Evolutionary conservation across 2,888 invertebrate species (phyloP).

Genomic region (Salpingus planirostris): DNA sequence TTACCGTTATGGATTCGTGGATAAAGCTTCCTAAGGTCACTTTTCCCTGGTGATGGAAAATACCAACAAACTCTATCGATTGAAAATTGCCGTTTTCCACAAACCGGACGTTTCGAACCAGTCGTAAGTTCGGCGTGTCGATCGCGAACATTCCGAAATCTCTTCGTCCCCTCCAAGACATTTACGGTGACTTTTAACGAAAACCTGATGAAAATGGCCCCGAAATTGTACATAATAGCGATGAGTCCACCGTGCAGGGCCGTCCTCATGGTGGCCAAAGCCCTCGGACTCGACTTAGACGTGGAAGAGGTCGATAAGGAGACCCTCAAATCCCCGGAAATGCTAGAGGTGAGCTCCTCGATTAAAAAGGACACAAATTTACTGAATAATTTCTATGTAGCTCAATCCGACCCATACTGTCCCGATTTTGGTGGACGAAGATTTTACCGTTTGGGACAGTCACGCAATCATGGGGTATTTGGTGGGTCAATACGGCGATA

Average conservation of each 20-base stretch:
- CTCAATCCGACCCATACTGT: conserved; percentile 50
- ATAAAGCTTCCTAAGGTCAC: too few relatives aligned
- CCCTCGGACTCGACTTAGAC: conserved; percentile 41
- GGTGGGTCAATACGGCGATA: conserved; percentile 32
- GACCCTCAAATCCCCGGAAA: conserved; percentile 36
- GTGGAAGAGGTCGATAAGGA: conserved; percentile 42
- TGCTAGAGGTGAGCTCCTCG: conserved; percentile 36
- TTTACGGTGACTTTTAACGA: too few relatives aligned
- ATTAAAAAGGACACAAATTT: neutral
- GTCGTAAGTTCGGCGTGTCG: too few relatives aligned
- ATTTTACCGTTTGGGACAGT: conserved; percentile 44
- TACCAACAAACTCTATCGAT: too few relatives aligned
- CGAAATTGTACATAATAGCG: conserved; percentile 36
- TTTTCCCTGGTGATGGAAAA: too few relatives aligned
- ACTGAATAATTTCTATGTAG: conserved; percentile 15
- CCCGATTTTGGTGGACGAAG: conserved; percentile 50
- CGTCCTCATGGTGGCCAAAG: conserved; percentile 45
- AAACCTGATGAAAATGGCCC: conserved; percentile 27
- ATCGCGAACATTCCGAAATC: too few relatives aligned
- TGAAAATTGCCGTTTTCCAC: too few relatives aligned
- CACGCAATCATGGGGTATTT: conserved; percentile 44
- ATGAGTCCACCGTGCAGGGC: conserved; percentile 50
- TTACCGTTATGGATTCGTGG: too few relatives aligned
- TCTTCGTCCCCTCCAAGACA: too few relatives aligned
- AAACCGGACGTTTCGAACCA: too few relatives aligned